Evolutionary conservation across 92 coral and sea anemone genomes (phyloP).

Genomic region (Anthopleura xanthogrammica): DNA sequence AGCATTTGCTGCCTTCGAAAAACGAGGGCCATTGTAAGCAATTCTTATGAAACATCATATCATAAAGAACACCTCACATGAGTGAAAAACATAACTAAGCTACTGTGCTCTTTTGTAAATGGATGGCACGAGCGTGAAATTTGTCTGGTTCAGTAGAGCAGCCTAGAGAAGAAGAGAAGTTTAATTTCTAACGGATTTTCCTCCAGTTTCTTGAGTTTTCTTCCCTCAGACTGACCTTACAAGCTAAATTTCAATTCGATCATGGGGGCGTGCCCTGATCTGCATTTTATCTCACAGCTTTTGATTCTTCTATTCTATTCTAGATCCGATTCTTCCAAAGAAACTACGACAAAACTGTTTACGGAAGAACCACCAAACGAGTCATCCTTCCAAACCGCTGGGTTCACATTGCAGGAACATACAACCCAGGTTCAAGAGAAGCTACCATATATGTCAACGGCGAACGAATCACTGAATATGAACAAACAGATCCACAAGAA

Average conservation of each 20-base stretch:
- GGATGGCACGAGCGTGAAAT: too few relatives aligned
- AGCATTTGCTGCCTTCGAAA: too few relatives aligned
- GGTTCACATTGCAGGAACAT: conserved; percentile 79
- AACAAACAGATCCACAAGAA: conserved; percentile 66
- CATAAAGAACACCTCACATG: too few relatives aligned
- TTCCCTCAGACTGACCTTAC: not conserved
- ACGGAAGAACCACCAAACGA: conserved; percentile 69
- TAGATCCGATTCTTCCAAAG: conserved; percentile 80
- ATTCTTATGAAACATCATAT: too few relatives aligned
- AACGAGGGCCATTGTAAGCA: too few relatives aligned
- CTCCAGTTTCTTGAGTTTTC: too few relatives aligned
- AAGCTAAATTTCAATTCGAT: too few relatives aligned
- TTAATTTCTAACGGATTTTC: too few relatives aligned
- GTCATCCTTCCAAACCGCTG: conserved; percentile 68
- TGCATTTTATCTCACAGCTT: not conserved
- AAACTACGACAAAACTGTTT: conserved; percentile 72
- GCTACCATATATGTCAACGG: conserved; percentile 73
- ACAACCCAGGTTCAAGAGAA: conserved; percentile 67
- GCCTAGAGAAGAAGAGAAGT: too few relatives aligned
- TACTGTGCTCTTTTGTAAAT: too few relatives aligned
- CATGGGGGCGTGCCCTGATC: not conserved
- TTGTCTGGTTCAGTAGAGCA: too few relatives aligned
- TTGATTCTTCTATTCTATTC: not conserved
- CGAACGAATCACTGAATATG: conserved; percentile 62
- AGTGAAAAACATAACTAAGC: too few relatives aligned